Conservation (phyloP, 2,797 vertebrate genomes). For the Dendrocincla tyrannina region DNA sequence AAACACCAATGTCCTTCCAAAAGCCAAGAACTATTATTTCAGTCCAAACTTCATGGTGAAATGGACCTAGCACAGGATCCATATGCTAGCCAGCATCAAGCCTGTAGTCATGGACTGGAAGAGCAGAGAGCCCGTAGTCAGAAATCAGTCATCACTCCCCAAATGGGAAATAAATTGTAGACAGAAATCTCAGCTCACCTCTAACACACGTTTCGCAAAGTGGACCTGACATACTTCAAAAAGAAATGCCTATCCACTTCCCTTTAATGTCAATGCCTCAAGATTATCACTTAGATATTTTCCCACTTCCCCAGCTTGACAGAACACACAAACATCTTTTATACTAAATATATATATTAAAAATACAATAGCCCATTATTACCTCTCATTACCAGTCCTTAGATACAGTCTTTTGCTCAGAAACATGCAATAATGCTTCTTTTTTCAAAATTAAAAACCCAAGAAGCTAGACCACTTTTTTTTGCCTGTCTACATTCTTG, state of each 20-base stretch:
- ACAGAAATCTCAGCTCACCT: background rate
- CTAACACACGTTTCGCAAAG: rapidly evolving
- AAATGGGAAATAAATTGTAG: background rate
- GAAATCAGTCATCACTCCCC: background rate
- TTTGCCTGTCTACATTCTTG: background rate
- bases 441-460: background rate
- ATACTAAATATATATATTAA: background rate
- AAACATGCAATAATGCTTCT: background rate
- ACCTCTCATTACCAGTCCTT: background rate
- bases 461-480: background rate
- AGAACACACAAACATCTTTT: background rate
- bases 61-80: background rate
- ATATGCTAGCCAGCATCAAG: background rate
- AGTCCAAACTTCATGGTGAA: rapidly evolving
- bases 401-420: background rate
- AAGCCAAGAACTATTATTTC: background rate
- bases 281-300: background rate
- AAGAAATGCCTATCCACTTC: background rate
- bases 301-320: rapidly evolving
- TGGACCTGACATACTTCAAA: background rate
- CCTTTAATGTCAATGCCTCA: background rate
- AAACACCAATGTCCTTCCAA: rapidly evolving
- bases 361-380: background rate
- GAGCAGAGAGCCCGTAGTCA: rapidly evolving
- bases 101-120: background rate